Evolutionary conservation across 2,797 vertebrate genomes (phyloP), one percentile per base, ranked within the genome.

Genomic region (Gymnodraco acuticeps): DNA sequence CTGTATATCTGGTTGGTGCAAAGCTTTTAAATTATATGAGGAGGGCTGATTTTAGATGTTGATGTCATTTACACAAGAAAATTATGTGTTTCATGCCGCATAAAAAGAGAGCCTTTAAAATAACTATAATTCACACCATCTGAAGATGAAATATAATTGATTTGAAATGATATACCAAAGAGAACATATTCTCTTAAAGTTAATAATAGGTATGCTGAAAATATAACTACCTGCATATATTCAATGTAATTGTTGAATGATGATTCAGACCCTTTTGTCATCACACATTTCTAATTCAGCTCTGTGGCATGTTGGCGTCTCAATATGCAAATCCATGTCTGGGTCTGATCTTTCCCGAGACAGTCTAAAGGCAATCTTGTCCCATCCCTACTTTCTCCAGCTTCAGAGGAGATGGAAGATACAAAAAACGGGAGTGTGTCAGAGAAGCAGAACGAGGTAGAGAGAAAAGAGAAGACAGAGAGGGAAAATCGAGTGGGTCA

Each of bases 401-500:
- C 86, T 85, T 85, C 85, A 87, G 68, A 83, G 64, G 16, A 67
- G 81, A 87, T 15, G 11, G 23, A 43, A 81, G 73, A 82, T 73
- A 73, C 65, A 76, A 67, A 76, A 78, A 68, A 23, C 56, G 71
- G 50, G 65, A 74, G 27, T 31, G 19, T 78, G 79, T 75, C 53
- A 56, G 80, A 81, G 20, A 60, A 71, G 48, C 46, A 23, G 31
- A 71, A 56, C 65, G 20, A 55, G 60, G 38, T 27, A 38, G 17
- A 50, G n/a, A 52, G 27, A 27, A 12, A 23, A 67, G 41, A 60
- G 41, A 64, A 19, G 67, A 60, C 45, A 75, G 51, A 60, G 45
- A 65, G 45, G 64, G 42, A 78, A 88, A 73, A 73, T 59, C 75
- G 62, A 82, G 60, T 20, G 76, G 87, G 81, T 78, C 50, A 78